Conservation (phyloP, 2,113 vertebrate genomes). For the Oceanodroma tethys region DNA sequence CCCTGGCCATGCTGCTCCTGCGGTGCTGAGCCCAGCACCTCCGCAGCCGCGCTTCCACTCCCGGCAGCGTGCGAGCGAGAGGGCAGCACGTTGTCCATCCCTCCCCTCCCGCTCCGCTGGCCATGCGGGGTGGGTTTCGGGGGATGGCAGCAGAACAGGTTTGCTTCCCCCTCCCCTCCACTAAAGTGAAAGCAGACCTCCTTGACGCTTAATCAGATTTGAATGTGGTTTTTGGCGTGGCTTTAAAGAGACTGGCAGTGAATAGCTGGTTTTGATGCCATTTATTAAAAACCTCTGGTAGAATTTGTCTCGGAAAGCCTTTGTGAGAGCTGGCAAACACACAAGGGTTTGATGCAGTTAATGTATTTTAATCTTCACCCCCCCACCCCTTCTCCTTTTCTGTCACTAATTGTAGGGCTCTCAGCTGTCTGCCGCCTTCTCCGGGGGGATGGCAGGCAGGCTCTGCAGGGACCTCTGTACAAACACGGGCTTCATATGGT, state of each 20-base stretch:
- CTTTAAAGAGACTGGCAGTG: conserved; percentile 77
- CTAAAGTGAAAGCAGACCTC: conserved; percentile 75
- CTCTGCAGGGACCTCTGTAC: conserved; percentile 10
- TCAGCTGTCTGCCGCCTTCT: conserved; percentile 34
- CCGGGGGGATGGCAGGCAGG: neutral
- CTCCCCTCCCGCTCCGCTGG: neutral
- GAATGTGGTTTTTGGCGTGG: conserved; percentile 72
- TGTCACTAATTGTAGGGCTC: conserved; percentile 50
- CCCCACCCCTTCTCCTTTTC: conserved; percentile 21
- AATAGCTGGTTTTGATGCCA: conserved; percentile 75
- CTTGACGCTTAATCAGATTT: conserved; percentile 75
- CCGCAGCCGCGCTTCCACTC: accelerated
- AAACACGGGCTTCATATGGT: neutral
- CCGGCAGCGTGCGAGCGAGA: accelerated
- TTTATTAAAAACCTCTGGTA: conserved; percentile 75
- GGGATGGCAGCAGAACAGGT: neutral
- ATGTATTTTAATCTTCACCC: conserved; percentile 58
- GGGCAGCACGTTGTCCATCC: neutral
- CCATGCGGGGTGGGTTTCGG: neutral
- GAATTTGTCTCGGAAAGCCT: conserved; percentile 75
- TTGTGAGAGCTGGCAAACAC: conserved; percentile 76
- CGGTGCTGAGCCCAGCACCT: neutral
- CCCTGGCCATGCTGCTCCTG: accelerated
- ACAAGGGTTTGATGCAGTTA: conserved; percentile 71
- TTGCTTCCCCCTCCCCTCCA: neutral